A percentile compares a stretch with the other conserved stretches of the same genome.
Evolutionary conservation across 2,888 invertebrate species (phyloP).

Genomic region (Margaritifera margaritifera): DNA sequence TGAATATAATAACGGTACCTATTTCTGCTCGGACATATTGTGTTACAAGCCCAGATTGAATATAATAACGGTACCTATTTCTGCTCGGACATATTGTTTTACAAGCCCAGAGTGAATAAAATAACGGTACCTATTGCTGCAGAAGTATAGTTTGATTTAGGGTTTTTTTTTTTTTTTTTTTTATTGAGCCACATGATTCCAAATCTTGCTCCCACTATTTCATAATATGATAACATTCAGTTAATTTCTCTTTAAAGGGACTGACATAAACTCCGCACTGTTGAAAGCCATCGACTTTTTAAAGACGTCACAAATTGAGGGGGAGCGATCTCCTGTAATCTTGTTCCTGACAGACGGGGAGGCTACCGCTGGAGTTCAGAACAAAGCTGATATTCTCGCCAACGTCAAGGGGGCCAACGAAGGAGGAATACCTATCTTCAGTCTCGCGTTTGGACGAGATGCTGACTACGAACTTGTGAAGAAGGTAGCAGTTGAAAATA

Average conservation of each 20-base stretch:
- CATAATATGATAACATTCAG: too few species aligned
- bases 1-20: too few species aligned
- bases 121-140: too few species aligned
- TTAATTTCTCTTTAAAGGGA: slow-evolving; percentile 24
- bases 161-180: too few species aligned
- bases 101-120: too few species aligned
- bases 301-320: slow-evolving; percentile 64
- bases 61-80: too few species aligned
- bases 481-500: slow-evolving; percentile 76
- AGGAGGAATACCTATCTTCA: slow-evolving; percentile 40
- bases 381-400: slow-evolving; percentile 56
- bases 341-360: slow-evolving; percentile 74
- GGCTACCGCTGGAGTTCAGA: slow-evolving; percentile 69
- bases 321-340: slow-evolving; percentile 46
- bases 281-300: slow-evolving; percentile 74
- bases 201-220: too few species aligned
- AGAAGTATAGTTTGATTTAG: too few species aligned
- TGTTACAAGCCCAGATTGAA: too few species aligned
- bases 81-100: too few species aligned
- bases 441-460: slow-evolving; percentile 49
- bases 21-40: too few species aligned
- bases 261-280: slow-evolving; percentile 78
- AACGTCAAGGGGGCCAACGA: slow-evolving; percentile 49
- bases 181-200: too few species aligned
- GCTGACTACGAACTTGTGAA: slow-evolving; percentile 53